Percentiles rank a stretch among this genome's conserved stretches.
These are phyloP conservation scores for Plagodis pulveraria DNA, from an alignment of 2,888 invertebrate genomes.

Conservation along the genomic window DNA sequence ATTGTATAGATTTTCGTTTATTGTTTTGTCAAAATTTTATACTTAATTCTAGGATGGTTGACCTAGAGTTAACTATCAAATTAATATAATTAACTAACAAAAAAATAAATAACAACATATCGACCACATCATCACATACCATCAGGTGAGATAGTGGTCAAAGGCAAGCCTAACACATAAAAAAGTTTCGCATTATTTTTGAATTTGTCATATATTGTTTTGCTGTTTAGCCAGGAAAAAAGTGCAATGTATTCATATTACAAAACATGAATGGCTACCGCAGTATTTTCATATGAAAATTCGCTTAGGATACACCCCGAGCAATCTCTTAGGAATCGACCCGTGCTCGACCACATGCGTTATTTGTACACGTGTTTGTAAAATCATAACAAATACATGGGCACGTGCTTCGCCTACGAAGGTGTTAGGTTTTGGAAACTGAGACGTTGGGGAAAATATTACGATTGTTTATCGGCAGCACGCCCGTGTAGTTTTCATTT, in stretches of 20 bases:
- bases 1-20: too few relatives aligned
- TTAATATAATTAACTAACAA: too few relatives aligned
- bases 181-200: too few relatives aligned
- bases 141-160: too few relatives aligned
- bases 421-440: conserved; percentile 28
- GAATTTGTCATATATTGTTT: too few relatives aligned
- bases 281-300: conserved; percentile 67
- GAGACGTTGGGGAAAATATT: conserved; percentile 30
- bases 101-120: too few relatives aligned
- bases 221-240: too few relatives aligned
- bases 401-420: conserved; percentile 39
- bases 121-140: too few relatives aligned
- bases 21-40: too few relatives aligned
- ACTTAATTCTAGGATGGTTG: too few relatives aligned
- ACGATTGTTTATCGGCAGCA: conserved; percentile 26
- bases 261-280: conserved; percentile 6
- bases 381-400: conserved; percentile 49
- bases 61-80: too few relatives aligned
- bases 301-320: conserved; percentile 48
- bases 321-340: conserved; percentile 60
- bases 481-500: conserved; percentile 18
- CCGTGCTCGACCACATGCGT: conserved; percentile 38
- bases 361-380: conserved; percentile 54
- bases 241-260: background rate
- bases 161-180: too few relatives aligned